Base-by-base conservation (phyloP, 2,113 vertebrate genomes). In the Corythoichthys haematopterus region DNA sequence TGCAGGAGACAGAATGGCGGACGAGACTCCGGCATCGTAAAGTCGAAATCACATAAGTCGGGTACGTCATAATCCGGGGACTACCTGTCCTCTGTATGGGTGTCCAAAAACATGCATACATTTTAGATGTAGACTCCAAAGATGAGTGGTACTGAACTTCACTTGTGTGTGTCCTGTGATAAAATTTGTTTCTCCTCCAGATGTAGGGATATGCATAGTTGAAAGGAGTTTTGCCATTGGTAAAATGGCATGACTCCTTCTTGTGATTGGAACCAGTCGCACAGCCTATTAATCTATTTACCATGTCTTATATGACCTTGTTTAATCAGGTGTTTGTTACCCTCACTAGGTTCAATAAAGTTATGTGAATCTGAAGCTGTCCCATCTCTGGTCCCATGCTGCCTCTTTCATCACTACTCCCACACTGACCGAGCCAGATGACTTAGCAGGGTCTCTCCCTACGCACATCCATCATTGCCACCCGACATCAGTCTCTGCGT, bases 381-480 rank as follows among this genome's bases (percentile, higher is more conserved):
- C 20, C 52, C 52, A 20, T 47, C 59, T 71, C 56, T 9, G 15
- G 12, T 28, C 69, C 55, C 58, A 16, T 69, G 37, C 58, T 16
- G 60, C 66, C 56, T 67, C 55, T 46, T 73, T 70, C 73, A 78
- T 74, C 70, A 75, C 68, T 58, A 65, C 53, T 76, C 61, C 46
- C 62, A 73, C 60, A 65, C 12, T 2, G 61, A 69, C 67, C 33
- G 58, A 67, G 63, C 78, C 82, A 83, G 75, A 80, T 79, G 71
- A 84, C 79, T 87, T 82, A 79, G 68, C 74, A 56, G 70, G 72
- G 33, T 69, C 47, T 66, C 55, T 63, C 69, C 74, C 70, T 78
- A 77, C 69, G 11, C 79, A 72, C 78, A 85, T 87, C 83, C 64
- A 80, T 88, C 83, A 86, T 57, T 76, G 63, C 28, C 33, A 64